phyloP scores from a whole-genome alignment of 2,113 vertebrate species.

The Herpailurus yagouaroundi region DNA sequence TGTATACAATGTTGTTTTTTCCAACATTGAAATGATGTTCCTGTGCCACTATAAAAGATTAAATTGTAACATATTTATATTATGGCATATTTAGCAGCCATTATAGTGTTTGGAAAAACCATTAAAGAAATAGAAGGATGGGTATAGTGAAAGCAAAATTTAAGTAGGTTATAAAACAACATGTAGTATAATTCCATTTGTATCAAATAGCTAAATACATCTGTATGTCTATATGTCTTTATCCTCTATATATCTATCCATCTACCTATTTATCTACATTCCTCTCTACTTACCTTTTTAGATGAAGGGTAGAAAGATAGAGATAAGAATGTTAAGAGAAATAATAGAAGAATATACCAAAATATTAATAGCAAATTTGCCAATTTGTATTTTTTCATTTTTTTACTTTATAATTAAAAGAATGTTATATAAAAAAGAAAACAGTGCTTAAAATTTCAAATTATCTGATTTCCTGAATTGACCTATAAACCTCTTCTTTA shows the following conservation, averaged over 20 bases:
- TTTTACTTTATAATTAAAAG: neutral
- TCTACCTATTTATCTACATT: neutral
- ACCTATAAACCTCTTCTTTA: neutral
- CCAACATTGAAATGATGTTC: neutral
- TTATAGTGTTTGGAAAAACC: neutral
- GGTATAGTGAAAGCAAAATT: neutral
- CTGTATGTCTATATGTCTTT: neutral
- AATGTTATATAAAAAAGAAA: neutral
- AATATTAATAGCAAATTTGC: neutral
- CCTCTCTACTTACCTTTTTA: neutral
- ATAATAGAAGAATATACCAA: neutral
- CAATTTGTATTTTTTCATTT: neutral
- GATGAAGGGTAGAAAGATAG: neutral
- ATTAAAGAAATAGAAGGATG: neutral
- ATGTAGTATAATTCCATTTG: neutral
- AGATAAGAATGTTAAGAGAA: neutral
- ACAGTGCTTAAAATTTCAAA: neutral
- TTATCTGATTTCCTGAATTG: neutral
- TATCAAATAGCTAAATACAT: neutral
- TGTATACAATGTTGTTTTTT: neutral
- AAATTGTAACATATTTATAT: neutral
- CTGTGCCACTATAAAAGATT: neutral
- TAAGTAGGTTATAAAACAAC: neutral
- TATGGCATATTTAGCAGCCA: neutral
- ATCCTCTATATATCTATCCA: neutral